Conservation (phyloP, 2,888 invertebrate species). For the Chouioia cunea region DNA sequence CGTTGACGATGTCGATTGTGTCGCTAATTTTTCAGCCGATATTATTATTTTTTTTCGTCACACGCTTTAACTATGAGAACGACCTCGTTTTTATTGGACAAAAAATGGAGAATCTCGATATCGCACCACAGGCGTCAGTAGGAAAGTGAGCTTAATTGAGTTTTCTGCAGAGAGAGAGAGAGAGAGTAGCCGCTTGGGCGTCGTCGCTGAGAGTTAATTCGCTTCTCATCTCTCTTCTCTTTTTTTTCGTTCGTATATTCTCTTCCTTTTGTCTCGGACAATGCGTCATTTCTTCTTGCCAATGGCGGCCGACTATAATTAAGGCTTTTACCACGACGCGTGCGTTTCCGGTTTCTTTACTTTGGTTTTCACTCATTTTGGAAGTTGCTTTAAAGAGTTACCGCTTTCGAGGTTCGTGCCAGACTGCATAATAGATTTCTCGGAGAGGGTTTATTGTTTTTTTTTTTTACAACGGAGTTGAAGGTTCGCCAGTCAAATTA, state of each 20-base stretch:
- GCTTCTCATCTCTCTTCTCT: not conserved
- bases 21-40: not conserved
- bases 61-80: not conserved
- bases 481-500: too few relatives aligned
- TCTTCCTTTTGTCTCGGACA: conserved; percentile 23
- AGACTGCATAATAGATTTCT: too few relatives aligned
- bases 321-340: conserved; percentile 14
- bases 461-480: too few relatives aligned
- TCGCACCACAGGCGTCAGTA: conserved; percentile 9
- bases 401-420: not conserved
- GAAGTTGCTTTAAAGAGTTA: not conserved
- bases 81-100: too few relatives aligned
- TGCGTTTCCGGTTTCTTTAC: conserved; percentile 31
- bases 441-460: not conserved
- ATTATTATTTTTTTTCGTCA: not conserved
- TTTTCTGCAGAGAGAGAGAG: conserved; percentile 14
- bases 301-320: conserved; percentile 24
- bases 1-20: not conserved
- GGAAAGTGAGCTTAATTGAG: conserved; percentile 40
- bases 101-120: not conserved
- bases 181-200: conserved; percentile 1
- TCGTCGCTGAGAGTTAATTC: conserved; percentile 40
- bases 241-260: not conserved
- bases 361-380: not conserved
- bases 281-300: conserved; percentile 34